Evolutionary conservation across 2,113 vertebrate species (phyloP).

Genomic region (Phyllopteryx taeniolatus): DNA sequence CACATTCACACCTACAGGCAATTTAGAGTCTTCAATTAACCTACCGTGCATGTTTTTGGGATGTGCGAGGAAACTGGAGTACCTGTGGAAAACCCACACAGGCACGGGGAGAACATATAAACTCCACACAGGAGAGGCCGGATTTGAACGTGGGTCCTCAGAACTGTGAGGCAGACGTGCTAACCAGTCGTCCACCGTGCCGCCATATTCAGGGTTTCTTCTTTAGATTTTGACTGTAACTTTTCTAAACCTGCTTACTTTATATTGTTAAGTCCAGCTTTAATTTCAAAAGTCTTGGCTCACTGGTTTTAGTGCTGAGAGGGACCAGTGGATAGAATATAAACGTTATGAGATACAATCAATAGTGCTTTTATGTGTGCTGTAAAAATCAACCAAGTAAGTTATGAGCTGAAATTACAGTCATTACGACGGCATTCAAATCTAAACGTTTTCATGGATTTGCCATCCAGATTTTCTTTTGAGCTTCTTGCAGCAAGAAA

Average conservation of each 20-base stretch:
- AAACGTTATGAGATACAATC: constrained; percentile 59
- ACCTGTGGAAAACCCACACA: too few species aligned
- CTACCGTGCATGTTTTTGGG: too few species aligned
- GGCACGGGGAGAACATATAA: too few species aligned
- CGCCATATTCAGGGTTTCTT: constrained; percentile 22
- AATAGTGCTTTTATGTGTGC: constrained; percentile 34
- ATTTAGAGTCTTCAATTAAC: too few species aligned
- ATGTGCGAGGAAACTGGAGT: too few species aligned
- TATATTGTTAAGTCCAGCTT: constrained; percentile 25
- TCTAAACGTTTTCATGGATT: constrained; percentile 23
- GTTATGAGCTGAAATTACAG: constrained; percentile 47
- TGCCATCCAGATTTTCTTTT: background rate
- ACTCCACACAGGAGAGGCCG: too few species aligned
- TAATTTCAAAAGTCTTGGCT: constrained; percentile 35
- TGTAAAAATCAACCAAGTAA: constrained; percentile 52
- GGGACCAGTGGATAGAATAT: constrained; percentile 47
- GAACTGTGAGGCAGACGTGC: too few species aligned
- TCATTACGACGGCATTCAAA: constrained; percentile 38
- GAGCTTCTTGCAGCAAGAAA: background rate
- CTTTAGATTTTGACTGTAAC: constrained; percentile 34
- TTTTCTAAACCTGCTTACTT: constrained; percentile 27
- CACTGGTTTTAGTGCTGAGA: constrained; percentile 25
- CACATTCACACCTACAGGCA: too few species aligned
- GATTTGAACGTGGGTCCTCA: too few species aligned
- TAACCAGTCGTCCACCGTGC: too few species aligned